Evolutionary conservation across 1,140 invertebrate genomes (phyloP).

Genomic region (Bombus confusus): DNA sequence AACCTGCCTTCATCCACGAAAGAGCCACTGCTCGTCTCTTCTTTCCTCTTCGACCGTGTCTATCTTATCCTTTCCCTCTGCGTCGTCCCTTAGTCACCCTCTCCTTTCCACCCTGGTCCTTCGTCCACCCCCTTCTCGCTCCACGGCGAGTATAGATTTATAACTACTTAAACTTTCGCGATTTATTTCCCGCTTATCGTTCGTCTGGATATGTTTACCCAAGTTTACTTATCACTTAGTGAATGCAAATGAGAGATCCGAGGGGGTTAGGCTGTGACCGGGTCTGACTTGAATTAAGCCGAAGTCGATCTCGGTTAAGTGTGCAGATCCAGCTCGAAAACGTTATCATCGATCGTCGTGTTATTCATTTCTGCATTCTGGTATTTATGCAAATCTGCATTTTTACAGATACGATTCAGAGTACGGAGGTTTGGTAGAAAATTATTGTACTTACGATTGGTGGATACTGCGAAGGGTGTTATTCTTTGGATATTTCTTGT

Average conservation of each 20-base stretch:
- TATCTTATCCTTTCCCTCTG: conserved; percentile 55
- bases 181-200: conserved; percentile 83
- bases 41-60: conserved; percentile 62
- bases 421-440: too few relatives aligned
- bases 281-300: conserved; percentile 78
- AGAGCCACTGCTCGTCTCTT: conserved; percentile 28
- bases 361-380: too few relatives aligned
- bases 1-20: conserved; percentile 49
- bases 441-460: too few relatives aligned
- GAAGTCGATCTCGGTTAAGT: conserved; percentile 66
- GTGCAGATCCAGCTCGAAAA: neutral
- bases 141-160: conserved; percentile 81
- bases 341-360: neutral
- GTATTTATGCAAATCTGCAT: too few relatives aligned
- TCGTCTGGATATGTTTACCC: conserved; percentile 77
- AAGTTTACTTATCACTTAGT: conserved; percentile 83
- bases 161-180: conserved; percentile 83
- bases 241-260: conserved; percentile 76
- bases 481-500: too few relatives aligned
- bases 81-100: neutral
- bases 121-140: conserved; percentile 20
- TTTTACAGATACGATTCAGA: too few relatives aligned
- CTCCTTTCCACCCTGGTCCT: neutral
- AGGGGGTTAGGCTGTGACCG: neutral
- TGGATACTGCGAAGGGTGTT: too few relatives aligned